Evolutionary conservation across 2,797 vertebrate genomes (phyloP).

Genomic region (Propithecus deckenii): DNA sequence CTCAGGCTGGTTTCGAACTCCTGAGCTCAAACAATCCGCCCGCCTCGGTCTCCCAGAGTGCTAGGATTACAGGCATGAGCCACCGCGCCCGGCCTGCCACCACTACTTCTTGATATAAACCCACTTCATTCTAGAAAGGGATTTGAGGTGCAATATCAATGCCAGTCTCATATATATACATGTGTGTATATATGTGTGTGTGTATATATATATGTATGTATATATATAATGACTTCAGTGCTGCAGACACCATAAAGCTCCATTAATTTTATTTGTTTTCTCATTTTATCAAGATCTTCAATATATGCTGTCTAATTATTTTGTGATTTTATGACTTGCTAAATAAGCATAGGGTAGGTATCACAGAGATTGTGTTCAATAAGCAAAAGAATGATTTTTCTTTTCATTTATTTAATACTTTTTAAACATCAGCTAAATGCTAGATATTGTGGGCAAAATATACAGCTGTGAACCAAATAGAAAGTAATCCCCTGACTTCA

Average conservation of each 20-base stretch:
- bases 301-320: neutral
- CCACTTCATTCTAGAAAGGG: neutral
- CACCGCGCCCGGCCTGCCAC: neutral
- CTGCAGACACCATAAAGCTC: neutral
- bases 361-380: neutral
- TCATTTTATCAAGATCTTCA: neutral
- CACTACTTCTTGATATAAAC: neutral
- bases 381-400: neutral
- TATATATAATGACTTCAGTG: neutral
- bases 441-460: neutral
- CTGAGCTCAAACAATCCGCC: too few species aligned
- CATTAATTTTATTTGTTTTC: neutral
- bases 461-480: neutral
- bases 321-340: neutral
- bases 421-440: neutral
- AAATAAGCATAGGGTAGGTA: neutral
- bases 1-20: too few species aligned
- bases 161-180: neutral
- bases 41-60: too few species aligned
- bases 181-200: too few species aligned
- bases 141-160: neutral
- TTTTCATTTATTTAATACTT: conserved; percentile 4
- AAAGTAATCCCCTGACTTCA: neutral
- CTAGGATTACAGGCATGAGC: too few species aligned
- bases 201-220: neutral